These are phyloP conservation scores for Drosophila prolongata DNA, from an alignment of 2,888 invertebrate genomes.

Conservation along the genomic window DNA sequence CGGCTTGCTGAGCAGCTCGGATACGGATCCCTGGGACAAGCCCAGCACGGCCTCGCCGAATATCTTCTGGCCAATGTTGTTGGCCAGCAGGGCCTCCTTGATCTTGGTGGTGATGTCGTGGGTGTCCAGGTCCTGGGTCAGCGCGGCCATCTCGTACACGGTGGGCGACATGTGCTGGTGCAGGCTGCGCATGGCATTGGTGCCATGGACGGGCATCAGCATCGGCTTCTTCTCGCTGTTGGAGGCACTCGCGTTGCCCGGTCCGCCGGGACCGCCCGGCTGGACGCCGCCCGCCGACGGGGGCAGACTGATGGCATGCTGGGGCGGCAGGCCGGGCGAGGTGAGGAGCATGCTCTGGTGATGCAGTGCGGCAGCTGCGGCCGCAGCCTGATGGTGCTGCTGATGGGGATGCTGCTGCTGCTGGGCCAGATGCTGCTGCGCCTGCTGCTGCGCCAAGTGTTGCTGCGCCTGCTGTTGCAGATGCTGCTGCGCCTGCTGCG, in stretches of 20 bases:
- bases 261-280: constrained; percentile 20
- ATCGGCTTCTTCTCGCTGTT: constrained; percentile 85
- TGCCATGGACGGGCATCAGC: constrained; percentile 87
- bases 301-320: constrained; percentile 89
- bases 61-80: constrained; percentile 99
- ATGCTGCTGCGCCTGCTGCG: constrained; percentile 82
- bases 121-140: constrained; percentile 98
- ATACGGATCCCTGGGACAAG: constrained; percentile 97
- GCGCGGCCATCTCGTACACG: constrained; percentile 98
- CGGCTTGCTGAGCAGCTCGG: constrained; percentile 98
- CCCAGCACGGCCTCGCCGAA: constrained; percentile 99
- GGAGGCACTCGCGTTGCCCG: background rate
- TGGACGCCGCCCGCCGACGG: constrained; percentile 65
- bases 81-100: constrained; percentile 97
- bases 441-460: constrained; percentile 84
- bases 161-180: constrained; percentile 96
- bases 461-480: constrained; percentile 84
- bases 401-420: constrained; percentile 84
- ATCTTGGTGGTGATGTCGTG: constrained; percentile 98
- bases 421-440: constrained; percentile 84
- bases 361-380: constrained; percentile 81
- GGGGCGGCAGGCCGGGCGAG: constrained; percentile 91
- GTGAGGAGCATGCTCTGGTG: constrained; percentile 88
- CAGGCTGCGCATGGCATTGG: constrained; percentile 89
- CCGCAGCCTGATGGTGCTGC: constrained; percentile 81